Conservation (phyloP, 1,140 invertebrate species). For the Solenopsis fugax region DNA sequence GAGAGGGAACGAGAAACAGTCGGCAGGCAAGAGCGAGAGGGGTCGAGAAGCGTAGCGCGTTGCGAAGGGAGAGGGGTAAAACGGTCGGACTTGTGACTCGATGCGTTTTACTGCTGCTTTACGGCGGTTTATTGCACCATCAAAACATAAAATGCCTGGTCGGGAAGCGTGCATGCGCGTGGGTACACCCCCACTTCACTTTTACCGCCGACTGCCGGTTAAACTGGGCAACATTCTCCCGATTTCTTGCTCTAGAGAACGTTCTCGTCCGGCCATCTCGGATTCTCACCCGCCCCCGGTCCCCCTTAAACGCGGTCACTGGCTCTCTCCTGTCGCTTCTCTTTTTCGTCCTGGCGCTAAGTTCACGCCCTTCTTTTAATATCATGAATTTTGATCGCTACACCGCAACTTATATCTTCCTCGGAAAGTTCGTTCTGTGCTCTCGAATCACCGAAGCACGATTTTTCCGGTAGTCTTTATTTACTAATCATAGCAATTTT, state of each 20-base stretch:
- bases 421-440: not conserved
- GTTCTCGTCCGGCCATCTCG: conserved; percentile 46
- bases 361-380: conserved; percentile 47
- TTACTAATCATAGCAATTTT: not conserved
- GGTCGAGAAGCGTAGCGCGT: conserved; percentile 54
- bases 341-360: conserved; percentile 18
- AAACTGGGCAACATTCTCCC: conserved; percentile 73
- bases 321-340: not conserved
- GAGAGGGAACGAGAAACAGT: conserved; percentile 35
- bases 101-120: conserved; percentile 87
- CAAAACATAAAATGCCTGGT: conserved; percentile 86
- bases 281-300: not conserved
- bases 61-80: conserved; percentile 50
- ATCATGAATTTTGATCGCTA: conserved; percentile 33
- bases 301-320: conserved; percentile 1
- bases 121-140: conserved; percentile 87
- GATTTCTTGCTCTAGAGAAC: conserved; percentile 68
- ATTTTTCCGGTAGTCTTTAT: conserved; percentile 2
- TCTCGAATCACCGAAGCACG: not conserved
- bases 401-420: not conserved
- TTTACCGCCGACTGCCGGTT: conserved; percentile 79
- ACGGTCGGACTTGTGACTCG: conserved; percentile 85
- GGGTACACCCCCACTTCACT: conserved; percentile 82
- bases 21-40: conserved; percentile 4
- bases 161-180: conserved; percentile 82